Evolutionary conservation across 2,113 vertebrate genomes (phyloP), one percentile per base, ranked within the genome.

Genomic region (Labeo rohita): DNA sequence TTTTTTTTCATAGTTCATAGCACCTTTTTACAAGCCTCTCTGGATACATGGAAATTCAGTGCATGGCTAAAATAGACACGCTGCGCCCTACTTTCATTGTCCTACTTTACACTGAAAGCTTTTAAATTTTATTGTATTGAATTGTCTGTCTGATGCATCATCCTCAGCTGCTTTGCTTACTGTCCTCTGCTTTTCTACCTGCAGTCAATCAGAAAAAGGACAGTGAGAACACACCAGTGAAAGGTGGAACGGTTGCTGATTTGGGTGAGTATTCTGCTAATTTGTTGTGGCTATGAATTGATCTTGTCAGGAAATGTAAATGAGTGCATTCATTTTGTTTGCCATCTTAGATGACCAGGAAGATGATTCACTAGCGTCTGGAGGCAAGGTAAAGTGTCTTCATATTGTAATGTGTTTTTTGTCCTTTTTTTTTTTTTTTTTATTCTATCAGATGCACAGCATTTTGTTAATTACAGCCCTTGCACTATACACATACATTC

Each of bases 171-270:
- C 15, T 74, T 70, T 68, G 36, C 10, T 34, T 66, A 3, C 84
- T 4, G 2, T 63, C 66, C 16, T 70, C 49, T 83, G 61, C 49
- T 87, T 61, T 80, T 84, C 16, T 56, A 47, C 28, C 10, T 91
- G 66, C 88, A 99, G 98, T 97, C 75, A 97, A 97, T 90, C 96
- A 96, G 87, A 99, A 98, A 95, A 99, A 98, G 89, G 98, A 99
- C 92, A 97, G 94, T 21, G 98, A 99, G 87, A 97, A 96, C 83
- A 97, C 97, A 0, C 98, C 97, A 0, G 95, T 99, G 54, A 99
- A 98, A 91, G 97, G 98, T 89, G 98, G 97, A 68, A 96, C 95
- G 0, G 94, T 97, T 18, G 95, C 96, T 7, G 98, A 99, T 92
- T 91, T 99, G 74, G 98, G 97, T 99, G 93, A 93, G 92, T 70